A percentile compares a stretch with the other conserved stretches of the same genome.
phyloP scores from a whole-genome alignment of 2,113 vertebrate species.

The Bubo scandiacus region DNA sequence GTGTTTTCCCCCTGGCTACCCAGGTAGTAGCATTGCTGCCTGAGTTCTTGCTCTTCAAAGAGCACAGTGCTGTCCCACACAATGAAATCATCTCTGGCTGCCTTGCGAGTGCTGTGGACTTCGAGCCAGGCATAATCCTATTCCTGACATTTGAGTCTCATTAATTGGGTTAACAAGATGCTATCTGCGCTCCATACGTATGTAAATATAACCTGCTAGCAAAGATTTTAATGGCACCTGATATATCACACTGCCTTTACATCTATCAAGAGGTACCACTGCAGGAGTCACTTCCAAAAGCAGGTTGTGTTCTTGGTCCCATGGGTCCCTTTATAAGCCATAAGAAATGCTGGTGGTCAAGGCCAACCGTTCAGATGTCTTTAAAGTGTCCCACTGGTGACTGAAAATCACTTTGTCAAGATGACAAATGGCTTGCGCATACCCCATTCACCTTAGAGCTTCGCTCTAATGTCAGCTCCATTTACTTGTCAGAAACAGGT shows the following conservation, averaged over 20 bases:
- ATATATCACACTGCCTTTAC: constrained; percentile 3
- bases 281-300: constrained; percentile 20
- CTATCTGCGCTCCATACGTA: not conserved
- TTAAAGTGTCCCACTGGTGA: constrained; percentile 69
- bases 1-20: not conserved
- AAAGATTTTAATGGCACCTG: constrained; percentile 33
- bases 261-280: not conserved
- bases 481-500: constrained; percentile 63
- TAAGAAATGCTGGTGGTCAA: constrained; percentile 67
- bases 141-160: constrained; percentile 43
- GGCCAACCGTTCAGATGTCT: constrained; percentile 70
- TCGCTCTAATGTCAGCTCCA: constrained; percentile 42
- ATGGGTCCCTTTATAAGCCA: constrained; percentile 43
- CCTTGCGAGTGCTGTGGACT: not conserved
- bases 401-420: constrained; percentile 73
- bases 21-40: not conserved
- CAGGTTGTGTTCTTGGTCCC: constrained; percentile 40
- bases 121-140: not conserved
- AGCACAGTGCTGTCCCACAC: not conserved
- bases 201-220: not conserved
- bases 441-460: constrained; percentile 1
- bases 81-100: constrained; percentile 28
- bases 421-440: constrained; percentile 69
- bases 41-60: not conserved
- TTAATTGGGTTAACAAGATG: constrained; percentile 49